These are phyloP conservation scores for Oncorhynchus tshawytscha DNA, from an alignment of 2,113 vertebrate species.

Conservation along the genomic window DNA sequence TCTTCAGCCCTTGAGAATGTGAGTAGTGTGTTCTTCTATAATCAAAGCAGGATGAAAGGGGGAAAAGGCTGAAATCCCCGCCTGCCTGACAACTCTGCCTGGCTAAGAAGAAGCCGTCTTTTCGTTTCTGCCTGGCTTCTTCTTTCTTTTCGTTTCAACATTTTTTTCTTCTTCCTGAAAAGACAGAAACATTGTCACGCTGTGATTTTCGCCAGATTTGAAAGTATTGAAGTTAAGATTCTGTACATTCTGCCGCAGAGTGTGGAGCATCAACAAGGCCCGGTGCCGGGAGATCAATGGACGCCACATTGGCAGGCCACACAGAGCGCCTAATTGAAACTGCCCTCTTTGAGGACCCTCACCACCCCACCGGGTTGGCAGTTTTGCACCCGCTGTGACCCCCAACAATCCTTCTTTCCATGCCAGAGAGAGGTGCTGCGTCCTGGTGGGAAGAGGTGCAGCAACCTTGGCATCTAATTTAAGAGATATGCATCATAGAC, in stretches of 20 bases:
- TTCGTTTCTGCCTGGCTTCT: constrained; percentile 4
- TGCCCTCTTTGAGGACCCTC: constrained; percentile 6
- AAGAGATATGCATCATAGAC: neutral
- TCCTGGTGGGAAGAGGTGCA: no score
- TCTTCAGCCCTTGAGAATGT: constrained; percentile 37
- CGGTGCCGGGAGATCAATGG: constrained; percentile 34
- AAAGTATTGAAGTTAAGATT: constrained; percentile 40
- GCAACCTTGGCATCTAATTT: neutral
- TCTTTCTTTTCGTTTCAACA: neutral
- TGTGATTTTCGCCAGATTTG: constrained; percentile 37
- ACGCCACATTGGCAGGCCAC: constrained; percentile 17
- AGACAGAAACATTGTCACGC: constrained; percentile 23
- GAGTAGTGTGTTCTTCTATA: constrained; percentile 43
- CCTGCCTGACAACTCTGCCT: constrained; percentile 33
- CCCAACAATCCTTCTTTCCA: neutral
- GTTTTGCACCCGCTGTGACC: constrained; percentile 9
- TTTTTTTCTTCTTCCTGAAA: constrained; percentile 13
- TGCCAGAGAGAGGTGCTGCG: neutral
- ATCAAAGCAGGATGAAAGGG: constrained; percentile 64
- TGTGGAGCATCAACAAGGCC: constrained; percentile 8
- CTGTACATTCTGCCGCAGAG: constrained; percentile 19
- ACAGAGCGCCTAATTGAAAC: constrained; percentile 32
- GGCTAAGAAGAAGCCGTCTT: no score
- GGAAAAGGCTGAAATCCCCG: constrained; percentile 32
- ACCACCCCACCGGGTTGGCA: neutral